Conservation (phyloP, 1,140 invertebrate genomes). For the Halesus radiatus region DNA sequence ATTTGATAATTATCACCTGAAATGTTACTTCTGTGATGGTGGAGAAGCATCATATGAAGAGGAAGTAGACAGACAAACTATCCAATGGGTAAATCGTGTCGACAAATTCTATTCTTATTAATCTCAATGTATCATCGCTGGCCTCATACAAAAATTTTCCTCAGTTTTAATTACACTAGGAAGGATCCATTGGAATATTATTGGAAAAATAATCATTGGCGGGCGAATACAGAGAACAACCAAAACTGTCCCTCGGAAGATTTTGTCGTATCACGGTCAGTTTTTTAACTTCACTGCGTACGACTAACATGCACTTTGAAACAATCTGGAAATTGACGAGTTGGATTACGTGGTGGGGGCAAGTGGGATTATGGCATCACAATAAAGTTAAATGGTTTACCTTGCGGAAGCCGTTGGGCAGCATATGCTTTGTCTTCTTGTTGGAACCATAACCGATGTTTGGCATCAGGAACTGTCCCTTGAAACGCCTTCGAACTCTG, state of each 20-base stretch:
- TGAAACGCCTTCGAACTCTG: slow-evolving; percentile 97
- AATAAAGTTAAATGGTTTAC: slow-evolving; percentile 69
- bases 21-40: too few relatives aligned
- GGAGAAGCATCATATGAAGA: too few relatives aligned
- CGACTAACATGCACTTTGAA: too few relatives aligned
- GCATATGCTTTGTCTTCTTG: slow-evolving; percentile 94
- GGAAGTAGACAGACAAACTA: too few relatives aligned
- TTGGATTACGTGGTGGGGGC: background rate
- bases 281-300: too few relatives aligned
- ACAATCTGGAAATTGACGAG: too few relatives aligned
- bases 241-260: too few relatives aligned
- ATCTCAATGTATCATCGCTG: background rate
- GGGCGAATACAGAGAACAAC: background rate
- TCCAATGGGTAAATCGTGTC: too few relatives aligned
- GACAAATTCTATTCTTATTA: too few relatives aligned
- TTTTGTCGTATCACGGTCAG: too few relatives aligned
- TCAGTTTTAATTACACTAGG: slow-evolving; percentile 51
- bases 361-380: too few relatives aligned
- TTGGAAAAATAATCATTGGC: slow-evolving; percentile 37
- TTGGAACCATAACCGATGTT: slow-evolving; percentile 99
- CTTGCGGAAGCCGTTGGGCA: slow-evolving; percentile 98
- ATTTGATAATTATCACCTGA: too few relatives aligned
- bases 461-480: slow-evolving; percentile 99
- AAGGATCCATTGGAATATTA: slow-evolving; percentile 49
- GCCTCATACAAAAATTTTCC: slow-evolving; percentile 39